These are phyloP conservation scores for Unio pictorum DNA, from an alignment of 2,888 invertebrate genomes.

Conservation along the genomic window DNA sequence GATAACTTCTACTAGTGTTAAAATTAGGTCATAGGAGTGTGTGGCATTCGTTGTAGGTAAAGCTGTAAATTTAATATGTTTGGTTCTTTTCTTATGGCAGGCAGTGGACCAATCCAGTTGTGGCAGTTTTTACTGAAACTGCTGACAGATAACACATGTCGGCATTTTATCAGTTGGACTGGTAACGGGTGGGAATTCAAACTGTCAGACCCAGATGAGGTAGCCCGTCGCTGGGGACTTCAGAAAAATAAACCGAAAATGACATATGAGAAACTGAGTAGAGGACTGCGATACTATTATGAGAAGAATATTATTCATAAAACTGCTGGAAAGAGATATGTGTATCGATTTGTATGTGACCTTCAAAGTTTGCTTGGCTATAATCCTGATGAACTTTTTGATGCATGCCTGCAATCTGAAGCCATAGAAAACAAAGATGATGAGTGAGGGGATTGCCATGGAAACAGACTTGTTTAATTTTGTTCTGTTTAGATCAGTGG, in stretches of 20 bases:
- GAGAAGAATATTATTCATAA: conserved; percentile 99
- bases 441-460: conserved; percentile 25
- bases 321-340: conserved; percentile 98
- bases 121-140: conserved; percentile 98
- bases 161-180: conserved; percentile 98
- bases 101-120: conserved; percentile 91
- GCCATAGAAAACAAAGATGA: conserved; percentile 70
- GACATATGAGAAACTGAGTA: conserved; percentile 98
- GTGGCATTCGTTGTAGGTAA: no score
- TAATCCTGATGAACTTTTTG: conserved; percentile 96
- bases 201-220: conserved; percentile 97
- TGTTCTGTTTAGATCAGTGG: no score
- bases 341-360: conserved; percentile 98
- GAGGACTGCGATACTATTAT: conserved; percentile 97
- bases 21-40: no score
- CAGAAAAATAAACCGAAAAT: conserved; percentile 77
- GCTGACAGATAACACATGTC: conserved; percentile 95
- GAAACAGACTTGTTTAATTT: no score
- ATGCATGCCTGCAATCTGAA: conserved; percentile 71
- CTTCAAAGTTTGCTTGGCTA: conserved; percentile 95
- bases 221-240: conserved; percentile 69
- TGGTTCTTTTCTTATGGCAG: conserved; percentile 18
- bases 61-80: neutral
- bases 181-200: conserved; percentile 99
- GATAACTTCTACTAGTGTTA: no score